Base-by-base conservation (phyloP, 2,113 vertebrate genomes). In the Brachyhypopomus gauderio region DNA sequence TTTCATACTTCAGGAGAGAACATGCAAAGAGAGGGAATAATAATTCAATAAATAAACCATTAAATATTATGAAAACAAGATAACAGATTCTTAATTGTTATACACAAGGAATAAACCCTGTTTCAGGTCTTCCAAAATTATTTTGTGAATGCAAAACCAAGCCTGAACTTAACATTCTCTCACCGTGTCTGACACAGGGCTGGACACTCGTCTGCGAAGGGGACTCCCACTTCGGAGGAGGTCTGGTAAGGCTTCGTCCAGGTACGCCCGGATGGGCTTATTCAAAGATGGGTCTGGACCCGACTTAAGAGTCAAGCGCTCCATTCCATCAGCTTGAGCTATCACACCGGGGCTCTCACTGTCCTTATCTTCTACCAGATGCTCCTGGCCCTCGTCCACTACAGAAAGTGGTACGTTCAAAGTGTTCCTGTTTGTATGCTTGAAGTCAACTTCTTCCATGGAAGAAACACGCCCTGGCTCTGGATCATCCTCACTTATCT, bases 171-270 rank as follows among this genome's bases (percentile, higher is more conserved):
- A 4, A 67, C 14, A 55, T 12, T 9, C 73, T 72, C 25, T 70
- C 79, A 93, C 93, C 85, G 92, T 92, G 27, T 89, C 90, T 38
- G 89, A 90, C 88, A 92, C 90, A 0, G 92, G 92, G 55, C 91
- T 91, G 63, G 93, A 92, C 77, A 91, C 88, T 23, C 93, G 88
- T 74, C 93, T 87, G 64, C 86, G 16, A 0, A 94, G 89, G 0
- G 89, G 86, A 58, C 89, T 87, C 36, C 92, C 91, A 4, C 84
- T 89, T 52, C 88, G 89, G 25, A 94, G 85, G 81, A 94, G 88
- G 84, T 94, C 93, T 4, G 93, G 93, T 75, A 94, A 74, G 5
- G 82, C 88, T 59, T 86, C 73, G 4, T 92, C 88, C 0, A 85
- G 1, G 73, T 81, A 91, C 4, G 77, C 16, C 2, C 45, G 73